These are phyloP conservation scores for Drosophila barbarae DNA, from an alignment of 2,888 invertebrate species.

Conservation along the genomic window DNA sequence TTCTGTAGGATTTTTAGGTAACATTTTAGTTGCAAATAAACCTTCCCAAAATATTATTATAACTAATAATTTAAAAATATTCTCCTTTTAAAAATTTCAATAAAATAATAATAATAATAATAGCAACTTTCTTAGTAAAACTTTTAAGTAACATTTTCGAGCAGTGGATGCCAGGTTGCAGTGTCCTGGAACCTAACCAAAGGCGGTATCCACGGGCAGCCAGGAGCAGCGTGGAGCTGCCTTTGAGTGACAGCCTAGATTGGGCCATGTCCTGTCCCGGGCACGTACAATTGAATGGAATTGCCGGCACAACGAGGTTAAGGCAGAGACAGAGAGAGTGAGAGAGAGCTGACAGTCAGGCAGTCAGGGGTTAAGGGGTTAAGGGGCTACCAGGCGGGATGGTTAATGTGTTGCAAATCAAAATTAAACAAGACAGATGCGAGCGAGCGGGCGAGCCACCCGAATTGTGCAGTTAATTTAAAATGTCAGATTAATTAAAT, in stretches of 20 bases:
- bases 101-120: too few relatives aligned
- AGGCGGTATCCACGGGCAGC: conserved; percentile 17
- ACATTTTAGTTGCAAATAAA: too few relatives aligned
- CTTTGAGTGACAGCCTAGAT: conserved; percentile 44
- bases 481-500: conserved; percentile 72
- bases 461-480: conserved; percentile 58
- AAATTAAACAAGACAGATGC: conserved; percentile 63
- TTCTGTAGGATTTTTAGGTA: not conserved
- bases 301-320: conserved; percentile 48
- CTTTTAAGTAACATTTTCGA: not conserved
- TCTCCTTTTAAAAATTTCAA: too few relatives aligned
- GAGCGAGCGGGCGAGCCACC: conserved; percentile 10
- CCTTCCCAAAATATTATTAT: too few relatives aligned
- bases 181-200: conserved; percentile 24
- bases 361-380: not conserved
- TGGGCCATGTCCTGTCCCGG: conserved; percentile 34
- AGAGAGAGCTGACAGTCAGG: not conserved
- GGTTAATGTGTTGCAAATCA: conserved; percentile 68
- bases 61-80: too few relatives aligned
- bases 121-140: too few relatives aligned
- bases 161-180: conserved; percentile 6
- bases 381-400: not conserved
- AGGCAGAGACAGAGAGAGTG: not conserved
- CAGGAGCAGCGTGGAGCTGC: conserved; percentile 21
- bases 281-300: conserved; percentile 67